A percentile compares a stretch with the other conserved stretches of the same genome.
Conservation (phyloP, 2,888 invertebrate genomes). For the Caenorhabditis becei region DNA sequence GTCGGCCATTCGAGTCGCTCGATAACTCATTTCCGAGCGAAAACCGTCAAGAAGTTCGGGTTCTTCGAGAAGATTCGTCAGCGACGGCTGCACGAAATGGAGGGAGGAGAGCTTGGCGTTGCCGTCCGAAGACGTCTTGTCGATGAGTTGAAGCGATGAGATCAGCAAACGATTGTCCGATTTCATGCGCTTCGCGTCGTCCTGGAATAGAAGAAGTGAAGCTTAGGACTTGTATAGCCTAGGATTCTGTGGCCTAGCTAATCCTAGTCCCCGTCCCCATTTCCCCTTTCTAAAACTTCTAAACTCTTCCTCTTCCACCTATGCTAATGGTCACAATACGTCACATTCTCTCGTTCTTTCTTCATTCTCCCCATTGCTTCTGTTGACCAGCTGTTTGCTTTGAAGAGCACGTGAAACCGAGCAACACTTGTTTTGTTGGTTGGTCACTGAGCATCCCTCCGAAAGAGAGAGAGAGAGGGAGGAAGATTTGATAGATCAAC, state of each 20-base stretch:
- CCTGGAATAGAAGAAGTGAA: slow-evolving; percentile 36
- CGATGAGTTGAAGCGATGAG: slow-evolving; percentile 68
- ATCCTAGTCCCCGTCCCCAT: too few species aligned
- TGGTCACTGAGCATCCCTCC: neutral
- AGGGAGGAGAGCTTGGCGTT: slow-evolving; percentile 56
- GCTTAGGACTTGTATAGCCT: too few species aligned
- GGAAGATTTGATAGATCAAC: too few species aligned
- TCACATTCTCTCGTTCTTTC: neutral
- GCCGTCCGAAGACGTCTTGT: slow-evolving; percentile 68
- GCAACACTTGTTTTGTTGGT: too few species aligned
- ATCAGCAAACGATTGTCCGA: slow-evolving; percentile 68
- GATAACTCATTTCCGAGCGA: slow-evolving; percentile 71
- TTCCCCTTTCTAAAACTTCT: too few species aligned
- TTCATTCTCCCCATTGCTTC: neutral
- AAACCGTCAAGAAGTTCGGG: slow-evolving; percentile 75
- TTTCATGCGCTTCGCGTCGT: slow-evolving; percentile 62
- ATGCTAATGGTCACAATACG: neutral
- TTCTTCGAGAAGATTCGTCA: slow-evolving; percentile 64
- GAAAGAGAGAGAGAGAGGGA: too few species aligned
- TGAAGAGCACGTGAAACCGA: neutral
- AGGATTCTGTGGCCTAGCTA: too few species aligned
- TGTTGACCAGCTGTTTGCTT: neutral
- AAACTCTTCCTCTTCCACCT: neutral
- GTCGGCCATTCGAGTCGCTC: slow-evolving; percentile 65
- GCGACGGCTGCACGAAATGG: slow-evolving; percentile 57